These are phyloP conservation scores for Oncorhynchus tshawytscha DNA, from an alignment of 2,113 vertebrate species.

Conservation along the genomic window DNA sequence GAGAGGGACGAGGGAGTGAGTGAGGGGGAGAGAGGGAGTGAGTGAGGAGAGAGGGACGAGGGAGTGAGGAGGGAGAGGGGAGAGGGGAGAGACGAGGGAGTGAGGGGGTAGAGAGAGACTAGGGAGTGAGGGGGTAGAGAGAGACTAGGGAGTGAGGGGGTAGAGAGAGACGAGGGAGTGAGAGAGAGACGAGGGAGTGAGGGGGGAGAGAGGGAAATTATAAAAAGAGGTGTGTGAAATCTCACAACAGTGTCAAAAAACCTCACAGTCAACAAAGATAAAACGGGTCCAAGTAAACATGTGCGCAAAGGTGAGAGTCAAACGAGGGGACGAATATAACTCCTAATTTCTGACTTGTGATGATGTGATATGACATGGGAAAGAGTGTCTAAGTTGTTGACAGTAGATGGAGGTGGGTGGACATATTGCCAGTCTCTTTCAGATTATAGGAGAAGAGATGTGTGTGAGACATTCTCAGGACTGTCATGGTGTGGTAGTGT, in stretches of 20 bases:
- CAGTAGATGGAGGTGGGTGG: not conserved
- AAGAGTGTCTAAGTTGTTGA: not conserved
- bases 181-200: too few relatives aligned
- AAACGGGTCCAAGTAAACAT: constrained; percentile 72
- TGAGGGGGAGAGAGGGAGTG: too few relatives aligned
- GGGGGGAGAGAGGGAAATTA: not conserved
- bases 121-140: too few relatives aligned
- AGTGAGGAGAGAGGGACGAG: too few relatives aligned
- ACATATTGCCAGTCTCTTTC: not conserved
- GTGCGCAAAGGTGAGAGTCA: not conserved
- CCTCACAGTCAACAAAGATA: not conserved
- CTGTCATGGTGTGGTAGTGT: not conserved
- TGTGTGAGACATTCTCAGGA: not conserved
- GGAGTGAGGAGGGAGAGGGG: too few relatives aligned
- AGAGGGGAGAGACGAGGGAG: too few relatives aligned
- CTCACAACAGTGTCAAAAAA: constrained; percentile 3
- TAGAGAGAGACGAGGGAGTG: too few relatives aligned
- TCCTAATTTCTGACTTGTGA: too few relatives aligned
- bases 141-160: too few relatives aligned
- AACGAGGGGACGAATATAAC: too few relatives aligned
- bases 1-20: too few relatives aligned
- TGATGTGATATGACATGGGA: constrained; percentile 56
- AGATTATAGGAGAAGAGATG: not conserved
- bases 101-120: too few relatives aligned
- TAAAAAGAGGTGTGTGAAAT: not conserved